Evolutionary conservation across 2,888 invertebrate species (phyloP), one percentile per base, ranked within the genome.

Genomic region (Loripinus fragilis): DNA sequence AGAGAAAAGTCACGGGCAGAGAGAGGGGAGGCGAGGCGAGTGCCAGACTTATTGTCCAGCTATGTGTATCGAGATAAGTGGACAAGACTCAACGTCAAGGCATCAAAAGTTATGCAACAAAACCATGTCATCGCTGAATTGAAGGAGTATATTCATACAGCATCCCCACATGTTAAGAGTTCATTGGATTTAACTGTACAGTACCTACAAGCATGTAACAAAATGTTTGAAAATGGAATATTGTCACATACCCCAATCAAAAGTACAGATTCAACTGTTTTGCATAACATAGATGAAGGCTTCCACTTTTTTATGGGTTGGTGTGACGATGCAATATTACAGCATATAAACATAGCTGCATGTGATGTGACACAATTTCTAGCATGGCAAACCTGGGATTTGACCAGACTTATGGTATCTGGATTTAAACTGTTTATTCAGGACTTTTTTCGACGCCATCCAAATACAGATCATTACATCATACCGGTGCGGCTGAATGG

Each of bases 361-460:
- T 8, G 25, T 28, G 25, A 10, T 52, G 25, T 25, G 52, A 52
- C 23, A 52, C 2, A 7, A n/a, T 52, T 52, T 15, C 28, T 52
- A n/a, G 25, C 52, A 25, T 52, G 52, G 52, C 52, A 52, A 52
- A 52, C 52, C 5, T 52, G 52, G 52, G 52, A 52, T 25, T 52
- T 52, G 25, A 52, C 25, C 25, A 23, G 52, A 25, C 25, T 52
- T 2, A 52, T 28, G 1, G 23, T 28, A 3, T 52, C 23, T 25
- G 52, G 52, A 5, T 52, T 52, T 15, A 25, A 25, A 25, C 25
- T 25, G 2, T 52, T 52, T 25, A n/a, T 25, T 25, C 25, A 52
- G 7, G 15, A 10, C 25, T 52, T 52, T 25, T 25, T 52, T 15
- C 15, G 25, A 1, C 17, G 52, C 1, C 52, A 52, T 25, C 52